Base-by-base conservation (phyloP, 2,888 invertebrate species). In the Camponotus fellah region DNA sequence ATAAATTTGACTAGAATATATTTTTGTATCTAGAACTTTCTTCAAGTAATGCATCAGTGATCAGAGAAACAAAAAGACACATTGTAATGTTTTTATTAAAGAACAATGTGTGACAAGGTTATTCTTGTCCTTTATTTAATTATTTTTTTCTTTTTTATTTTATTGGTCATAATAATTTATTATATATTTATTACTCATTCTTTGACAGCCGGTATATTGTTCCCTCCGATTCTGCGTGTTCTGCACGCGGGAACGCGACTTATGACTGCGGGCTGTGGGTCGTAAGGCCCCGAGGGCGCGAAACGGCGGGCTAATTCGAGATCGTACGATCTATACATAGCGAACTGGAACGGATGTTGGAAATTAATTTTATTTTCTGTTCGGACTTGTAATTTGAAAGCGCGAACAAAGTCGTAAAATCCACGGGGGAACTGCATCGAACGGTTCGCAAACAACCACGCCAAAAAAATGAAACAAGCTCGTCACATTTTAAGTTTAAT, bases 261-360 rank as follows among this genome's bases (percentile, higher is more conserved):
- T 40, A 77, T 87, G 56, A 53, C 90, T 88, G 75, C 69, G 46
- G 89, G 90, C 88, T 89, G 76, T 90, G 88, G 90, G 90, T 90
- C 91, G 80, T 56, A 43, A 32, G 72, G 26, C 72, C 86, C 85
- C 64, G 82, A 53, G 82, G 90, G 84, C 34, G 83, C 86, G 49
- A 88, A 65, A 89, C 89, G 84, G 87, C 86, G 87, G 86, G 87
- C 90, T 90, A 91, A 92, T 91, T 92, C 87, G 86, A 89, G 86
- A 91, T 86, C 85, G 82, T 85, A 79, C 72, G 72, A 76, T 83
- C 56, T 74, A 65, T 74, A 26, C 26, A 26, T 26, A 26, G 69
- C 46, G n/a, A 79, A 71, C 71, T 10, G 43, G 64, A 40, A 40
- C 32, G 64, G 66, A 68, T 49, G 66, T 60, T 46, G 32, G 17